Evolutionary conservation across 2,888 invertebrate species (phyloP), one percentile per base, ranked within the genome.

Genomic region (Ligdia adustata): DNA sequence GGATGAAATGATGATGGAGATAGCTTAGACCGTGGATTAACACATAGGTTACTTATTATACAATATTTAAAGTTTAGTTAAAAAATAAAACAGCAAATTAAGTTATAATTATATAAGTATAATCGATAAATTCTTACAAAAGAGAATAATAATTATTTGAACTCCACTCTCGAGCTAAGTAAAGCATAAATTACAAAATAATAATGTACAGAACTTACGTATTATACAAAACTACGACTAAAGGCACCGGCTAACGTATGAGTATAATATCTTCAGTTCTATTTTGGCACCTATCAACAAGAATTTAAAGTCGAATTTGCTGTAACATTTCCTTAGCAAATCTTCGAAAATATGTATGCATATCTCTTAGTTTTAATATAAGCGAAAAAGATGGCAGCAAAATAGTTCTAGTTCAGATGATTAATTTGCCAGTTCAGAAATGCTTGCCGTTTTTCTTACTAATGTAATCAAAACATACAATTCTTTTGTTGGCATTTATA

Each of bases 121-220:
- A 79, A 75, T 82, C 75, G 79, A 79, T 72, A 74, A 75, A 63
- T 62, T 72, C 75, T 78, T 79, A 78, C 60, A 75, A 72, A 61
- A 57, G 47, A 62, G 54, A 72, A 66, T 68, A 72, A 66, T 68
- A 70, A 70, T 72, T 69, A 73, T 76, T 79, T 76, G 75, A 79
- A 79, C 80, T 79, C 72, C 62, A 63, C 61, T 52, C 59, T 56
- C 66, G 67, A 73, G 74, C 60, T 69, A 20, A 64, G 49, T 66
- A 65, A 72, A 74, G 74, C 77, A 85, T 87, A 86, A 87, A 85
- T 85, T 82, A 86, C 67, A 82, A 47, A n/a, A 18, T 55, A 42
- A 43, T 32, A 68, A 75, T 72, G 68, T 76, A 78, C 78, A 67
- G 66, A 76, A 79, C 72, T 72, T 65, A 71, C 71, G 72, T 70